phyloP scores from a whole-genome alignment of 2,797 vertebrate species.

The Oryzias sinensis region DNA sequence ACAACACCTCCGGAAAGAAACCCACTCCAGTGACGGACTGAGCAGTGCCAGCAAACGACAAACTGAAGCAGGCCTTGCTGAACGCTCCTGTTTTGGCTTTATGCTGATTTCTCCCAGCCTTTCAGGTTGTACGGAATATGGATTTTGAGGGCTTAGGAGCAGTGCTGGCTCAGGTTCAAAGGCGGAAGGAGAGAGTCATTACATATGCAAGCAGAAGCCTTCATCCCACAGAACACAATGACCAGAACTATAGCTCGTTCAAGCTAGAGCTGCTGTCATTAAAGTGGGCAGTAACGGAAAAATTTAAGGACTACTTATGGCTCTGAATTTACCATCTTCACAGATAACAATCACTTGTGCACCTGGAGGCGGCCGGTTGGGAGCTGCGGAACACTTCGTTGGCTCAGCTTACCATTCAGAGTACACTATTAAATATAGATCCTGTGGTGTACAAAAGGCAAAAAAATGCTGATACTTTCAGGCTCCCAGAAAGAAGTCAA shows the following conservation, averaged over 20 bases:
- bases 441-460: constrained; percentile 6
- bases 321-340: not conserved
- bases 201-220: too few relatives aligned
- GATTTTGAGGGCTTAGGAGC: not conserved
- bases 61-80: not conserved
- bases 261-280: too few relatives aligned
- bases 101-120: not conserved
- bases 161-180: not conserved
- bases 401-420: constrained; percentile 10
- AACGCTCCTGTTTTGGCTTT: not conserved
- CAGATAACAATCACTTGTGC: not conserved
- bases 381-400: not conserved
- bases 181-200: too few relatives aligned
- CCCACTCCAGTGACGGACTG: too few relatives aligned
- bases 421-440: constrained; percentile 15
- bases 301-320: not conserved
- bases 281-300: not conserved
- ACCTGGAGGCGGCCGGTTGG: not conserved
- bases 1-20: too few relatives aligned
- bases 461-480: constrained; percentile 6
- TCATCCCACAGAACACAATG: not conserved
- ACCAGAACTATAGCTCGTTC: not conserved
- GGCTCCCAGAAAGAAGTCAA: not conserved
- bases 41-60: not conserved
- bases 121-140: too few relatives aligned